Evolutionary conservation across 2,888 invertebrate genomes (phyloP).

Genomic region (Apamea crenata): DNA sequence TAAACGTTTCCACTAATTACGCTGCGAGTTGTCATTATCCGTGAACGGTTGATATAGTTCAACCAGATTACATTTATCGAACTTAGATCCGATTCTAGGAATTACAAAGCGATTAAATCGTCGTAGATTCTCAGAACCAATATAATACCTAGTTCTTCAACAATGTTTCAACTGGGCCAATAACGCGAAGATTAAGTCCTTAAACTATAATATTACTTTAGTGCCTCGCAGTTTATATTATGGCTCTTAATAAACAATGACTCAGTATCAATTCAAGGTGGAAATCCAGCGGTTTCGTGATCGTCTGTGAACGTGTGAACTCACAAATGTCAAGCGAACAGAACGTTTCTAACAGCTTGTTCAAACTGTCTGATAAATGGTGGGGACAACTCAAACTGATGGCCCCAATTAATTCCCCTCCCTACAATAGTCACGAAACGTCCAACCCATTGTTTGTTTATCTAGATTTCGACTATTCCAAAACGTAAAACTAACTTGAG

Average conservation of each 20-base stretch:
- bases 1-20: not conserved
- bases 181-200: constrained; percentile 33
- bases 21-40: not conserved
- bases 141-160: constrained; percentile 37
- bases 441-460: constrained; percentile 67
- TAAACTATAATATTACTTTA: constrained; percentile 32
- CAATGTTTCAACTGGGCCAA: constrained; percentile 33
- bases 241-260: constrained; percentile 31
- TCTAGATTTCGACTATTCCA: constrained; percentile 58
- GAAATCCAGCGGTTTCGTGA: constrained; percentile 51
- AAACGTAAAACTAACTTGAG: constrained; percentile 54
- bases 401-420: constrained; percentile 79
- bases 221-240: constrained; percentile 24
- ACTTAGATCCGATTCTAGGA: not conserved
- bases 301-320: constrained; percentile 62
- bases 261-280: constrained; percentile 42
- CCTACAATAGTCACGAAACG: constrained; percentile 76
- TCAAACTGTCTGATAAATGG: constrained; percentile 77
- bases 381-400: constrained; percentile 77
- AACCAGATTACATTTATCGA: not conserved
- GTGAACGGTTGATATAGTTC: not conserved
- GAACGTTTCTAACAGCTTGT: constrained; percentile 77
- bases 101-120: constrained; percentile 19
- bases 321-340: constrained; percentile 68
- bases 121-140: constrained; percentile 19